Base-by-base conservation (phyloP, 2,888 invertebrate species). In the Cosmopolites sordidus region DNA sequence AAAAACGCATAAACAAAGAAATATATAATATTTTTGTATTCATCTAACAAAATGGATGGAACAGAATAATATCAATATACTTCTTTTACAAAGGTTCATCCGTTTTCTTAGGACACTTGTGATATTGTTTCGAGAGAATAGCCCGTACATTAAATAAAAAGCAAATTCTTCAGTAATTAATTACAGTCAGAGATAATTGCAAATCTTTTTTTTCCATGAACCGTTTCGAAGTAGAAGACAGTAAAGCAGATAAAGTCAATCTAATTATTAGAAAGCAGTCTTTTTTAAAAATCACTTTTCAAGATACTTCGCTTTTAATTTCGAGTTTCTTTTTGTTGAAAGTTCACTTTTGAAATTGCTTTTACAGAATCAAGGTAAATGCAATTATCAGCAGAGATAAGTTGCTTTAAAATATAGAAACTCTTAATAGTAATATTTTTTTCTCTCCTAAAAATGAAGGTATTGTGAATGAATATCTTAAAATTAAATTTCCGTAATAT, bases 301-400 rank as follows among this genome's bases (percentile, higher is more conserved):
- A 49, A 49, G 43, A 17, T 30, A 16, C 33, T 18, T 12, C 14
- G 48, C 30, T 29, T 41, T 48, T 48, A 48, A 48, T 42, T 41
- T 41, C 14, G 15, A 40, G 33, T 18, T 48, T 16, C n/a, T n/a
- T n/a, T 48, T 48, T 33, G 29, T 33, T 48, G 41, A 48, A 42
- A 48, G 41, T 48, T 42, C 48, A 48, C 33, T 33, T 48, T 48
- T 48, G 30, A 48, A 48, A 48, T 48, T 42, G 48, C 48, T 48
- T 48, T 48, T 40, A 39, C 39, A 27, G 22, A 39, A 47, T 47
- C 37, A 40, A n/a, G 27, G 39, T 15, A 39, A 47, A 47, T 39
- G 29, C 39, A 47, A 47, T 47, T 47, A 47, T 39, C 38, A 45
- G 15, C 27, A 11, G 18, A 47, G 47, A 39, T 47, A 47, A 48